Conservation (phyloP, 2,888 invertebrate species). For the Nymphalis c-album region DNA sequence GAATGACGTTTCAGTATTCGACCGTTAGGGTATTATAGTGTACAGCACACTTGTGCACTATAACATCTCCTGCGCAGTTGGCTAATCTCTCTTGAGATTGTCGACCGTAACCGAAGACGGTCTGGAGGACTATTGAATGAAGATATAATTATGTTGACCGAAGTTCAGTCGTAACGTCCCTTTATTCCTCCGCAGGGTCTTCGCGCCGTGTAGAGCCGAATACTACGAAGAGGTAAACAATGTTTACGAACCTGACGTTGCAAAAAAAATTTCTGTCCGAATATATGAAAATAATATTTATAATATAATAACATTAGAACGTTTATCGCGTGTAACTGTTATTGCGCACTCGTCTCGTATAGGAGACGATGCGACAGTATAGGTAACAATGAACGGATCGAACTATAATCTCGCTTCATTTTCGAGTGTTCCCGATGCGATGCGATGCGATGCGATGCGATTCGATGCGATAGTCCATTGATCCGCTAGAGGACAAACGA, state of each 20-base stretch:
- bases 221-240: constrained; percentile 34
- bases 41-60: too few relatives aligned
- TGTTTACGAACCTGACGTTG: constrained; percentile 27
- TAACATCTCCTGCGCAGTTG: too few relatives aligned
- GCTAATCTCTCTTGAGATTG: too few relatives aligned
- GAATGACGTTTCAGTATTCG: too few relatives aligned
- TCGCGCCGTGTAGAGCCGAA: constrained; percentile 49
- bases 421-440: constrained; percentile 23
- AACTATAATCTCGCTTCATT: constrained; percentile 6
- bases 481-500: constrained; percentile 55
- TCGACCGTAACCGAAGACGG: too few relatives aligned
- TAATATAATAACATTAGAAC: constrained; percentile 2
- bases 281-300: constrained; percentile 20
- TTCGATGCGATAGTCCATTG: too few relatives aligned
- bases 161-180: not conserved
- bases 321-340: constrained; percentile 9
- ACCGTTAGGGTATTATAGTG: too few relatives aligned
- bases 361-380: constrained; percentile 15
- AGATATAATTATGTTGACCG: too few relatives aligned
- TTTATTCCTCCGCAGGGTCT: constrained; percentile 61
- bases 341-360: constrained; percentile 19
- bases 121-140: too few relatives aligned
- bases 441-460: too few relatives aligned
- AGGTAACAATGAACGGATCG: constrained; percentile 3
- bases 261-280: constrained; percentile 15